phyloP scores from a whole-genome alignment of 2,113 vertebrate genomes.

The Morphnarchus princeps region DNA sequence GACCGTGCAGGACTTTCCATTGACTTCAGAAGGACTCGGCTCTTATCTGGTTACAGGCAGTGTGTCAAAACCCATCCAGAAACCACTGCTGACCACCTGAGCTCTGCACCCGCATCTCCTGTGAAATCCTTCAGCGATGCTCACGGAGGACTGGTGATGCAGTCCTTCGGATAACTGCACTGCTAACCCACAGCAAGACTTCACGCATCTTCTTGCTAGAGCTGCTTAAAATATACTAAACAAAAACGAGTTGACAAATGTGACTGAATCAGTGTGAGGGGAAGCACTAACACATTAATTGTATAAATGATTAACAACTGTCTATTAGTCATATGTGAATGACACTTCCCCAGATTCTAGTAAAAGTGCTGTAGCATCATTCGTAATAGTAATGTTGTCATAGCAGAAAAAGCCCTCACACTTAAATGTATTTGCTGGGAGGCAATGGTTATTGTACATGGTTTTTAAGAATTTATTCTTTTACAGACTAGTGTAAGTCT shows the following conservation, averaged over 20 bases:
- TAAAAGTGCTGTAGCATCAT: neutral
- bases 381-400: neutral
- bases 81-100: neutral
- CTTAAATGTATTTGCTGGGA: neutral
- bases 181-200: neutral
- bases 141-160: neutral
- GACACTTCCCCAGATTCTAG: neutral
- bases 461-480: neutral
- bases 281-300: neutral
- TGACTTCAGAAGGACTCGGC: neutral
- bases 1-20: neutral
- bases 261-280: neutral
- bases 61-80: neutral
- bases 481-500: neutral
- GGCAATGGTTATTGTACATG: neutral
- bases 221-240: constrained; percentile 1
- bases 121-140: neutral
- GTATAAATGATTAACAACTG: neutral
- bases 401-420: neutral
- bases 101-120: neutral
- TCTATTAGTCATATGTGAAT: neutral
- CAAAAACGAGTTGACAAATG: neutral
- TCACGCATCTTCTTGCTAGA: neutral
- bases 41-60: neutral
- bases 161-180: neutral